A percentile compares a stretch with the other conserved stretches of the same genome.
These are phyloP conservation scores for Actenoides hombroni DNA, from an alignment of 2,113 vertebrate genomes.

Conservation along the genomic window DNA sequence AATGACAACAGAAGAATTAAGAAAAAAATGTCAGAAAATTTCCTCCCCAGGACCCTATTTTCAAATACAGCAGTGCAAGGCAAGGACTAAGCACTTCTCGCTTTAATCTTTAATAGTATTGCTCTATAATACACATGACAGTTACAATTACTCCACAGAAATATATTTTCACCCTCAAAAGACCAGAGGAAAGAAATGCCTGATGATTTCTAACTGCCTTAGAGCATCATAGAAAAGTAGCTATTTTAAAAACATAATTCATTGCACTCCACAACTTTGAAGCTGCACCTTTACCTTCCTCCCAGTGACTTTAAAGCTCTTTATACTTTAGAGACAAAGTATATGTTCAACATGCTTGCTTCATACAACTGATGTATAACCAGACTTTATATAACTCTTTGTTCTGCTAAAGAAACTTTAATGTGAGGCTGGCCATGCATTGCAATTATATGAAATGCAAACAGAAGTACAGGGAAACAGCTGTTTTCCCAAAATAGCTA, in stretches of 20 bases:
- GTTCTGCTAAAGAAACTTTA: background rate
- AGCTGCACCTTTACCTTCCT: background rate
- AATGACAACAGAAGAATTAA: background rate
- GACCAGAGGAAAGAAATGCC: background rate
- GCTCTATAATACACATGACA: background rate
- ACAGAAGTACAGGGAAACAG: conserved; percentile 2
- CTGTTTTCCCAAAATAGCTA: conserved; percentile 56
- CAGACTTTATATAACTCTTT: background rate
- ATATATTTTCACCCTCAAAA: background rate
- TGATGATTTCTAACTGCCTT: background rate
- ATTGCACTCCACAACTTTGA: background rate
- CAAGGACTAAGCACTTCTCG: background rate
- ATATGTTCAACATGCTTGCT: background rate
- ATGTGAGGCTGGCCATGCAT: background rate
- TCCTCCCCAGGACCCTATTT: background rate
- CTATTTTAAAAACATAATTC: background rate
- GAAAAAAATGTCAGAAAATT: background rate
- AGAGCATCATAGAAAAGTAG: background rate
- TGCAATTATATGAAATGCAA: conserved; percentile 21
- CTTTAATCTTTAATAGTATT: background rate
- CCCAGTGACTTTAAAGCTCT: background rate
- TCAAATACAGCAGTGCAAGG: background rate
- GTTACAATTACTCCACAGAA: background rate
- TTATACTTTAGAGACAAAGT: background rate
- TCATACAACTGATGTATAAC: background rate